Percentiles rank a stretch among this genome's conserved stretches.
phyloP scores from a whole-genome alignment of 2,888 invertebrate species.

The Aphodius sticticus region DNA sequence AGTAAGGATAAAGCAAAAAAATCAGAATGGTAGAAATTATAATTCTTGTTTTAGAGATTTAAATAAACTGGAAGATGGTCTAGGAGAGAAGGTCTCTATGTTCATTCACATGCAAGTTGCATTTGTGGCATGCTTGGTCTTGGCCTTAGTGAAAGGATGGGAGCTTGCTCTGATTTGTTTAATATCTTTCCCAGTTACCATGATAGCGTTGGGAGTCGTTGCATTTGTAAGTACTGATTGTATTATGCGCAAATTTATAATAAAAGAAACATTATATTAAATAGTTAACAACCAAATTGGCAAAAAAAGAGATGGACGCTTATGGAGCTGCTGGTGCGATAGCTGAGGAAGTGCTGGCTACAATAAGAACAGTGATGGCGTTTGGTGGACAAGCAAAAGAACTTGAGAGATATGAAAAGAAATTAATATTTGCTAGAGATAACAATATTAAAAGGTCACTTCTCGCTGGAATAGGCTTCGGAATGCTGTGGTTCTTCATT shows the following conservation, averaged over 20 bases:
- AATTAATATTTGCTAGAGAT: conserved; percentile 67
- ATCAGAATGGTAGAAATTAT: no score
- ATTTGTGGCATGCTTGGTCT: conserved; percentile 72
- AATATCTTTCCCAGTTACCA: conserved; percentile 74
- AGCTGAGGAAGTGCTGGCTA: conserved; percentile 79
- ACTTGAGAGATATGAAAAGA: conserved; percentile 69
- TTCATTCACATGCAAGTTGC: conserved; percentile 75
- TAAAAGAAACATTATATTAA: conserved; percentile 19
- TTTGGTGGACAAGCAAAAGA: conserved; percentile 80
- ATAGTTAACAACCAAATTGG: conserved; percentile 69
- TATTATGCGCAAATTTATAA: neutral
- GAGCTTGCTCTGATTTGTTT: conserved; percentile 80
- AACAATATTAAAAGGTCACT: conserved; percentile 76
- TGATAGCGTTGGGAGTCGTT: conserved; percentile 71
- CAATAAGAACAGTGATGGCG: conserved; percentile 79
- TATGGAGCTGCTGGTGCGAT: conserved; percentile 80
- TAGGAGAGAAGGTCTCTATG: conserved; percentile 82
- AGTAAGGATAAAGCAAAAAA: conserved; percentile 63
- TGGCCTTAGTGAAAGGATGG: conserved; percentile 83
- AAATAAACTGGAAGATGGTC: conserved; percentile 80
- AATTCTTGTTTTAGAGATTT: conserved; percentile 66
- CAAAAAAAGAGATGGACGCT: conserved; percentile 72
- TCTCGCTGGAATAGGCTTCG: conserved; percentile 75
- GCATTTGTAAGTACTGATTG: conserved; percentile 61
- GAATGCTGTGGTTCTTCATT: conserved; percentile 78